Conservation (phyloP, 2,797 vertebrate species). For the Arnoldichthys spilopterus region DNA sequence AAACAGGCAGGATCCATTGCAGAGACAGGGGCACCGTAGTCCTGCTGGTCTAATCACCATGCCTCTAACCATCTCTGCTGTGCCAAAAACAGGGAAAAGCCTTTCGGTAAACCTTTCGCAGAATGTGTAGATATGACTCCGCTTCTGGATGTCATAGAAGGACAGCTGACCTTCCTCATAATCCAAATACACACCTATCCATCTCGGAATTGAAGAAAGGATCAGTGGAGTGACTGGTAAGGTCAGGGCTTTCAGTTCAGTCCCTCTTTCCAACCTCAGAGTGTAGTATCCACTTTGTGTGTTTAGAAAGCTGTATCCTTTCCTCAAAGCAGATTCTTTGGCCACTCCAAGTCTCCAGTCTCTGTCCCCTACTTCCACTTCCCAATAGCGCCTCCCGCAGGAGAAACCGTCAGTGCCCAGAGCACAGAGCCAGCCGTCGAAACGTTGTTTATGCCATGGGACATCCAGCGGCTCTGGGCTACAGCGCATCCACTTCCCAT, state of each 20-base stretch:
- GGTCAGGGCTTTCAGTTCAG: constrained; percentile 77
- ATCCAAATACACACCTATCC: constrained; percentile 79
- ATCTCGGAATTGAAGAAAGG: constrained; percentile 61
- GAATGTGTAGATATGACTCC: constrained; percentile 80
- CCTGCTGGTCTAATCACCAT: constrained; percentile 72
- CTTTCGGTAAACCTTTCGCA: constrained; percentile 75
- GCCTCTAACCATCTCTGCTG: constrained; percentile 77
- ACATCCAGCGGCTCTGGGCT: constrained; percentile 66
- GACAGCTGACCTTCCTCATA: constrained; percentile 81
- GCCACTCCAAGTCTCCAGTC: constrained; percentile 81
- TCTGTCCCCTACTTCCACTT: constrained; percentile 79
- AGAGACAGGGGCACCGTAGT: constrained; percentile 72
- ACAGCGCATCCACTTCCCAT: constrained; percentile 74
- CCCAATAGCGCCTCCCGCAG: constrained; percentile 81
- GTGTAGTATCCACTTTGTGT: constrained; percentile 77
- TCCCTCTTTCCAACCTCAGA: constrained; percentile 77
- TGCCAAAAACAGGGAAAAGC: constrained; percentile 78
- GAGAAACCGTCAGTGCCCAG: constrained; percentile 64
- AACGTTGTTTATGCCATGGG: constrained; percentile 64
- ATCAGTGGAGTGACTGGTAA: constrained; percentile 68
- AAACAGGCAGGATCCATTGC: constrained; percentile 78
- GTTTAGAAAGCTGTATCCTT: constrained; percentile 75
- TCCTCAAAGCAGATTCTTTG: constrained; percentile 70
- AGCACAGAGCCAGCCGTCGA: constrained; percentile 77
- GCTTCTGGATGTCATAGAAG: constrained; percentile 79